Base-by-base conservation (phyloP, 1,140 invertebrate genomes). In the Parasteatoda tepidariorum region DNA sequence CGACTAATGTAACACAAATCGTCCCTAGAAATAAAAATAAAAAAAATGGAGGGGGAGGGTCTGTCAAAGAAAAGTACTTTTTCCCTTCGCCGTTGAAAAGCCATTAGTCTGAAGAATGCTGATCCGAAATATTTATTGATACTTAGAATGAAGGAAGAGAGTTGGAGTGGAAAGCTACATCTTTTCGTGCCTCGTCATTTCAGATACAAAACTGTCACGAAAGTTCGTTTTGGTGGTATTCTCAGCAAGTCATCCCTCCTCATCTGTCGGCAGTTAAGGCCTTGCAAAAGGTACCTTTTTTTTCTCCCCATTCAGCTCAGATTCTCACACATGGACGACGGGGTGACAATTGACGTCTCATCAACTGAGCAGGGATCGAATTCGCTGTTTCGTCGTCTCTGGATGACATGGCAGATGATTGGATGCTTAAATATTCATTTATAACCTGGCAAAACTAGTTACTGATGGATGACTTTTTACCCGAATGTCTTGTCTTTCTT, bases 281-380 rank as follows among this genome's bases (percentile, higher is more conserved):
- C 3, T n/a, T n/a, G n/a, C 1, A 2, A 48, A 59, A 59, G 24
- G 57, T 59, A 59, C 62, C 62, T 66, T 18, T 62, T 24, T 2
- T 9, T 24, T 57, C 22, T 54, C 62, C 74, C 38, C 6, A 66
- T 54, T 66, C 38, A 57, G 34, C 61, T 48, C n/a, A 24, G 55
- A 57, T 54, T 55, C 26, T 66, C 74, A 66, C 74, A 66, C 59
- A 24, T 61, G 71, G 55, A 24, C 33, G 74, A 78, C 74, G 41
- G 59, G 74, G 74, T 66, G 74, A 54, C 74, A 38, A 78, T 78
- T 28, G 73, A 75, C 57, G 41, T 22, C 68, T 6, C 31, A 57
- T 75, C 38, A 48, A 9, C 38, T 62, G 34, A 22, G 31, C 18
- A 55, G 62, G 33, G 55, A 75, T 48, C 38, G 18, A 13, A 48